Evolutionary conservation across 2,888 invertebrate species (phyloP).

Genomic region (Leptothorax acervorum): DNA sequence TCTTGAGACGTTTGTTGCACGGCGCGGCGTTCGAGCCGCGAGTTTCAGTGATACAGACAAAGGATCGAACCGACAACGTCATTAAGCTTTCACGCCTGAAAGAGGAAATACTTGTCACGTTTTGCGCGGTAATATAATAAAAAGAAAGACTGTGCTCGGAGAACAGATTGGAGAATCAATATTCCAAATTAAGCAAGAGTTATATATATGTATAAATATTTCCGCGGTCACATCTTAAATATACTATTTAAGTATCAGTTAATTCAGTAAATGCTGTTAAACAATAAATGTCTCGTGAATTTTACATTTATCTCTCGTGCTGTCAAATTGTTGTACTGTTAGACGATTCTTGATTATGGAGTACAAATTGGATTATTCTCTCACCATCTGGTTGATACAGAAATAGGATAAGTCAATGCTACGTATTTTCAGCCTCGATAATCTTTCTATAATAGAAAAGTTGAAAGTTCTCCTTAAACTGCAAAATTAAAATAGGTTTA

Average conservation of each 20-base stretch:
- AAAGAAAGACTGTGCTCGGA: not conserved
- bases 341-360: not conserved
- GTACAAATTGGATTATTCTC: not conserved
- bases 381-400: no score
- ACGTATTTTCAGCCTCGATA: not conserved
- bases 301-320: not conserved
- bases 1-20: slow-evolving; percentile 43
- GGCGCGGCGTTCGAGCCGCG: not conserved
- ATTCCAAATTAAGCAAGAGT: slow-evolving; percentile 7
- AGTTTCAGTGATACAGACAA: slow-evolving; percentile 16
- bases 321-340: not conserved
- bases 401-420: not conserved
- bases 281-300: not conserved
- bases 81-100: slow-evolving; percentile 50
- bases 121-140: not conserved
- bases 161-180: not conserved
- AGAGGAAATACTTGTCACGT: slow-evolving; percentile 4
- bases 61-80: slow-evolving; percentile 10
- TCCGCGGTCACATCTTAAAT: not conserved
- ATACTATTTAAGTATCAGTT: not conserved
- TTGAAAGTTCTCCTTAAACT: not conserved
- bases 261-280: not conserved
- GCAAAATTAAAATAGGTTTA: slow-evolving; percentile 13
- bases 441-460: not conserved
- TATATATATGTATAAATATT: not conserved